Conservation (phyloP, 2,888 invertebrate species). For the Bhutanitis thaidina region DNA sequence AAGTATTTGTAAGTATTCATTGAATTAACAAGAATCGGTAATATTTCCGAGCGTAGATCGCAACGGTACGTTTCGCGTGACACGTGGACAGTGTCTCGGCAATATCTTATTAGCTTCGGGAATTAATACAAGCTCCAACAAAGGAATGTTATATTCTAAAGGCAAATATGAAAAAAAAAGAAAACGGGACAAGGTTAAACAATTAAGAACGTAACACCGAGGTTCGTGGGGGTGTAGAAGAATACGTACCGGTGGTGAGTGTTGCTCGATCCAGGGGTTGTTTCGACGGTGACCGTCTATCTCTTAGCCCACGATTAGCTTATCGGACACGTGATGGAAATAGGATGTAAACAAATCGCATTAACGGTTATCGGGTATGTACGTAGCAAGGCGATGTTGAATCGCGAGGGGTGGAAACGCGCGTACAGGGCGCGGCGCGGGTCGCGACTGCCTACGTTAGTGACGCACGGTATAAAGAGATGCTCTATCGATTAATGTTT, state of each 20-base stretch:
- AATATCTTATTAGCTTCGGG: not conserved
- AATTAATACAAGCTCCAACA: not conserved
- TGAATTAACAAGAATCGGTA: slow-evolving; percentile 2
- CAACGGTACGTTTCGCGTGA: slow-evolving; percentile 7
- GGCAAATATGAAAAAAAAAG: slow-evolving; percentile 3
- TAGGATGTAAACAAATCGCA: slow-evolving; percentile 48
- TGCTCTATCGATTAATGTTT: slow-evolving; percentile 27
- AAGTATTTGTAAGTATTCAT: slow-evolving; percentile 18
- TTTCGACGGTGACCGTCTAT: slow-evolving; percentile 16
- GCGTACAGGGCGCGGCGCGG: slow-evolving; percentile 53
- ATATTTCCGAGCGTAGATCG: slow-evolving; percentile 1
- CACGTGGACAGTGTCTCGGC: slow-evolving; percentile 16
- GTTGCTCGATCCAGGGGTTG: slow-evolving; percentile 26
- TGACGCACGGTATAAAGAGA: slow-evolving; percentile 31
- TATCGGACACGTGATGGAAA: slow-evolving; percentile 39
- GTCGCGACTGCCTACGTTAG: slow-evolving; percentile 44
- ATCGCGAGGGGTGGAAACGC: slow-evolving; percentile 38
- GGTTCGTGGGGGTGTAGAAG: not conserved
- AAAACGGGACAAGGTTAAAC: slow-evolving; percentile 22
- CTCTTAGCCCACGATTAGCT: slow-evolving; percentile 33
- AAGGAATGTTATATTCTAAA: slow-evolving; percentile 19
- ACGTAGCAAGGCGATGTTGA: slow-evolving; percentile 26
- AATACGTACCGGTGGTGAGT: slow-evolving; percentile 28
- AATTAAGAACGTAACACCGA: slow-evolving; percentile 11
- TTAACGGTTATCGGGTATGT: slow-evolving; percentile 33